Evolutionary conservation across 2,113 vertebrate genomes (phyloP), one percentile per base, ranked within the genome.

Genomic region (Camarhynchus parvulus): DNA sequence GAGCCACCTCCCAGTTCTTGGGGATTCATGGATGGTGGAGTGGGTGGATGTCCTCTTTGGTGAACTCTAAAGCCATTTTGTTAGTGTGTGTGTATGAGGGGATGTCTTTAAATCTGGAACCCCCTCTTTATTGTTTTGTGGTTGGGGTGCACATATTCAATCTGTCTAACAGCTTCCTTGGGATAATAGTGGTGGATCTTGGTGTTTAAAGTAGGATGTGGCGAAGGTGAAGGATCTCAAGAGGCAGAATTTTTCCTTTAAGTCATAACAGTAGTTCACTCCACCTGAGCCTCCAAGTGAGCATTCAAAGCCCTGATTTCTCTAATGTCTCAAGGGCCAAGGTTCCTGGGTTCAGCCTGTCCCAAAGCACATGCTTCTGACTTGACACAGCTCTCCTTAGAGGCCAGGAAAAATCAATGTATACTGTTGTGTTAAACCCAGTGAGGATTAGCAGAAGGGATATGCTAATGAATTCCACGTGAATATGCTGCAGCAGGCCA

Each of bases 341-440:
- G 13, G 30, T 95, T 56, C 30, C 70, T 80, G 82, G 46, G 79
- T 67, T 90, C 79, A 74, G 44, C 72, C 28, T 80, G 37, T 90
- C 93, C 87, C 68, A 80, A 59, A 77, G 58, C 59, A 66, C 75
- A 23, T 80, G 61, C 50, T 87, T 89, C 67, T 77, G 59, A 76
- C 91, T 86, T 74, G 82, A 73, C 73, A 84, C 73, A 91, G 69
- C 62, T 81, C 41, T 89, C 95, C 76, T 89, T 50, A 61, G 74
- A 82, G 91, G 52, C 77, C 81, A 62, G 94, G 66, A 64, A 92
- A 95, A 96, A 90, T 87, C 80, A 52, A 11, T 91, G 79, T 87
- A 53, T 64, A 21, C 7, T 2, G 8, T 52, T 83, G 61, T 56
- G 44, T 59, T 90, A 93, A 94, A 89, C 47, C 73, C 73, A 52